phyloP scores from a whole-genome alignment of 2,888 invertebrate genomes.

The Hofmannophila pseudospretella region DNA sequence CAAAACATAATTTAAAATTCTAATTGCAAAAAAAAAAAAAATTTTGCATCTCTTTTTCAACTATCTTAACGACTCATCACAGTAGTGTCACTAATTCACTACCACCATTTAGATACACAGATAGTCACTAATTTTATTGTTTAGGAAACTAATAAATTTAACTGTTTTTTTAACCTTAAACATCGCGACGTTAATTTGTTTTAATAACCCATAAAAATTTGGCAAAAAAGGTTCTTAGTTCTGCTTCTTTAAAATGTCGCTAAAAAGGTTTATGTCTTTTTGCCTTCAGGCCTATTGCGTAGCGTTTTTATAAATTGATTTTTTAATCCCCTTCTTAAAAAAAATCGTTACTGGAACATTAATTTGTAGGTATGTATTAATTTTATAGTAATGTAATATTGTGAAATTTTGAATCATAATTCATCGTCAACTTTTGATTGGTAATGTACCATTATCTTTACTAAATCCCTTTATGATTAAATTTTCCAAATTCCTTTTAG shows the following conservation, averaged over 20 bases:
- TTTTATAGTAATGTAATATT: too few relatives aligned
- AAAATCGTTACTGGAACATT: too few relatives aligned
- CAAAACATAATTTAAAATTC: too few relatives aligned
- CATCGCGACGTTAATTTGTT: constrained; percentile 56
- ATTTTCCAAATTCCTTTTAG: too few relatives aligned
- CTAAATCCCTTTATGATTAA: too few relatives aligned
- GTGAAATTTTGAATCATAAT: too few relatives aligned
- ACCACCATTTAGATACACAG: constrained; percentile 56
- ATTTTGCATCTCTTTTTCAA: background rate
- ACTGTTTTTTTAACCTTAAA: constrained; percentile 30
- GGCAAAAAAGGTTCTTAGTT: constrained; percentile 50
- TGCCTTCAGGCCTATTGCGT: constrained; percentile 12
- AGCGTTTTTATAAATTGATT: background rate
- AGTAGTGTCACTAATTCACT: constrained; percentile 40
- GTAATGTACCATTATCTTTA: too few relatives aligned
- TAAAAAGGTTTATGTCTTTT: constrained; percentile 40
- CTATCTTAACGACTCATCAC: constrained; percentile 44
- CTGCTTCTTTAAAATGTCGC: constrained; percentile 53
- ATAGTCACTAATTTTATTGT: constrained; percentile 65
- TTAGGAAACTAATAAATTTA: constrained; percentile 69
- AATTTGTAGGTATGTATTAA: too few relatives aligned
- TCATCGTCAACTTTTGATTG: too few relatives aligned
- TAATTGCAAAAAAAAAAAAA: background rate
- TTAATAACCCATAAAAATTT: constrained; percentile 68
- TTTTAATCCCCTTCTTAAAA: background rate